Base-by-base conservation (phyloP, 2,888 invertebrate genomes). In the Diadegma fenestrale region DNA sequence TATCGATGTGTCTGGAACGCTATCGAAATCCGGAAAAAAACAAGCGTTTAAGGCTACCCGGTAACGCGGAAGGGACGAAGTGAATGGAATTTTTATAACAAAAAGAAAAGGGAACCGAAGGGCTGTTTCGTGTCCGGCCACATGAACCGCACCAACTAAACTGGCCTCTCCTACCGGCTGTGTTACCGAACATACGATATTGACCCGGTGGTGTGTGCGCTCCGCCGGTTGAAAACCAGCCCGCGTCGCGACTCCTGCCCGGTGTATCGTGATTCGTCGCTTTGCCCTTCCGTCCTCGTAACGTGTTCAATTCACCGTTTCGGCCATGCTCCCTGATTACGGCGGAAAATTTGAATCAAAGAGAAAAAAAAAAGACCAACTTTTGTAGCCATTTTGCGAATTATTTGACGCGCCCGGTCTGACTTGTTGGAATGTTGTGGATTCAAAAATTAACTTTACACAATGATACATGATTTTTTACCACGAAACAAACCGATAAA, bases 61-160 rank as follows among this genome's bases (percentile, higher is more conserved):
- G 4, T 45, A 19, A 5, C 45, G 54, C 17, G 19, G 14, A n/a
- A 43, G 51, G 43, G 54, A 45, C 61, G 51, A 63, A 51, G 61
- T 54, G 22, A 71, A 61, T 45, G 30, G 7, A 48, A 63, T 33
- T 26, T 14, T 37, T 3, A 48, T 30, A 45, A 41, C 30, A 22
- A 30, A 43, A 76, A 10, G n/a, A 54, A 30, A 45, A 66, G 58
- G 43, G 66, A 84, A 79, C 69, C 37, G 77, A 72, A 68, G 81
- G 61, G 66, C 73, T 61, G 19, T 87, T 77, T 84, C 88, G 88
- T 88, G 89, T 85, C 86, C 88, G 89, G 72, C 82, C 84, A 87
- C 88, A 86, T 87, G 88, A 86, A 88, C 88, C 88, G 87, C 88
- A 89, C 89, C 88, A 88, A 89, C 89, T 86, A 88, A 90, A 89